Base-by-base conservation (phyloP, 2,113 vertebrate genomes). In the Lutjanus erythropterus region DNA sequence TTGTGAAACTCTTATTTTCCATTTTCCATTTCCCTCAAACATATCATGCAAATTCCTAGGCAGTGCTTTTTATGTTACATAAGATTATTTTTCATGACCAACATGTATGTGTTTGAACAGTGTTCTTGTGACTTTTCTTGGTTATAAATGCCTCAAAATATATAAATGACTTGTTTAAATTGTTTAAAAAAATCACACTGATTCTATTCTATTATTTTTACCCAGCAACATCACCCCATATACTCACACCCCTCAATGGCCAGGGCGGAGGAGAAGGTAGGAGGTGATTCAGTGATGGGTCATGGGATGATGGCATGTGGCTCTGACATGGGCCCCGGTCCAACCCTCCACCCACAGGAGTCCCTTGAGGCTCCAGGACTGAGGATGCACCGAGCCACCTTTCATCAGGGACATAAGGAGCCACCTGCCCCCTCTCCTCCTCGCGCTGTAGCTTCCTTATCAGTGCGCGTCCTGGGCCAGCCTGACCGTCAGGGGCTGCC, bases 361-460 rank as follows among this genome's bases (percentile, higher is more conserved):
- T 52, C 83, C 47, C 65, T 90, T 41, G 93, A 94, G 37, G 86
- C 85, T 72, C 92, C 93, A 33, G 93, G 91, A 76, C 88, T 90
- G 14, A 90, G 92, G 89, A 70, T 87, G 72, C 92, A 94, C 79
- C 84, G 84, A 33, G 71, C 88, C 31, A 76, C 89, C 18, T 88
- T 90, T 85, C 89, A 78, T 15, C 87, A 80, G 10, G 89, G 89
- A 52, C 93, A 90, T 2, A 92, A 93, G 44, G 93, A 95, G 66
- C 89, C 90, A 9, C 83, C 92, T 3, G 92, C 91, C n/a, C 91
- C 93, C 0, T 94, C 95, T 35, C 95, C 95, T 29, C 92, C 93
- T 2, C 92, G 94, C 0, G 95, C 95, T 1, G 94, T 96, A 9
- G 95, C 95, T 25, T 96, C 95, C 6, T 87, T 96, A 70, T 96